phyloP scores from a whole-genome alignment of 2,888 invertebrate genomes.

The Vesta saturnalis region DNA sequence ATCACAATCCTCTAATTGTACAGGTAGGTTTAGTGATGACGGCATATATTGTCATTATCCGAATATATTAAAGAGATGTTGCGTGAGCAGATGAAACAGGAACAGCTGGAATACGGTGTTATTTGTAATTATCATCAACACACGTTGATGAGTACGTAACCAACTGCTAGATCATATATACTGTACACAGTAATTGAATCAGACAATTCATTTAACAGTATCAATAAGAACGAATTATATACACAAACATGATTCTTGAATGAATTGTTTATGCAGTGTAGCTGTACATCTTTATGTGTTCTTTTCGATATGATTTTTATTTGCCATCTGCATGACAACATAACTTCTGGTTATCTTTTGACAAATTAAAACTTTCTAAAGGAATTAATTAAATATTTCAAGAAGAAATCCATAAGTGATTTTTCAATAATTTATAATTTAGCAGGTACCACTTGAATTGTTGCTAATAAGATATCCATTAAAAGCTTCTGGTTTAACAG shows the following conservation, averaged over 20 bases:
- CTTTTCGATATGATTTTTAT: conserved; percentile 2
- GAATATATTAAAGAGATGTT: conserved; percentile 42
- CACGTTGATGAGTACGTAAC: conserved; percentile 28
- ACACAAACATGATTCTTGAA: conserved; percentile 8
- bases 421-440: background rate
- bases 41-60: conserved; percentile 40
- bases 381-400: background rate
- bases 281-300: conserved; percentile 6
- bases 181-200: conserved; percentile 15
- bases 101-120: conserved; percentile 47
- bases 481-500: background rate
- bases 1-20: conserved; percentile 31
- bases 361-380: background rate
- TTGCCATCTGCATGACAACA: conserved; percentile 12
- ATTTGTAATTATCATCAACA: conserved; percentile 42
- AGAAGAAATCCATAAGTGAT: no score
- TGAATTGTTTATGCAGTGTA: conserved; percentile 1
- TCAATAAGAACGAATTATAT: conserved; percentile 5
- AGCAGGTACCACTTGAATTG: background rate
- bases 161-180: conserved; percentile 26
- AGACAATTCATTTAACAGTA: conserved; percentile 6
- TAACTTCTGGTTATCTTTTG: conserved; percentile 3
- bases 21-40: conserved; percentile 26
- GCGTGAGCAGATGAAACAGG: conserved; percentile 48
- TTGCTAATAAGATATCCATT: conserved; percentile 1